phyloP scores from a whole-genome alignment of 2,797 vertebrate species.

The Vireo griseus region DNA sequence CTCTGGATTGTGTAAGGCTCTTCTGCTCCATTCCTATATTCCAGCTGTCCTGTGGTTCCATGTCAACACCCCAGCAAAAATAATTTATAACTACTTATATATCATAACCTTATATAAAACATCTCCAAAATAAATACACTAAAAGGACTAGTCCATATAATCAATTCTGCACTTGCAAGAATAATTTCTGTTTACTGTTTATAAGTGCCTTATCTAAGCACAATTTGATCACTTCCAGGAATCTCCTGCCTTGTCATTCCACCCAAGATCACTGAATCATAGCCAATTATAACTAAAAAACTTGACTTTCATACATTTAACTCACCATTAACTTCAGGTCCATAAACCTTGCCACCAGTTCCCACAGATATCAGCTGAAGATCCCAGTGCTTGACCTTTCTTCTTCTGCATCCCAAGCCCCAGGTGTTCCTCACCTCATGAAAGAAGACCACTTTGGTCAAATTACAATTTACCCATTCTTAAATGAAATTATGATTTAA shows the following conservation, averaged over 20 bases:
- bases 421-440: fast-evolving
- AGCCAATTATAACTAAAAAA: not conserved
- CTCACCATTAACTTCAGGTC: not conserved
- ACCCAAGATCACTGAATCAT: not conserved
- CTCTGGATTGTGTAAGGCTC: not conserved
- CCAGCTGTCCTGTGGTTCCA: not conserved
- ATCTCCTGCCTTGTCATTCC: not conserved
- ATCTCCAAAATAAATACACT: not conserved
- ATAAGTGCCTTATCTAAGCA: not conserved
- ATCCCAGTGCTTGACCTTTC: not conserved
- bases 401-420: not conserved
- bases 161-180: not conserved
- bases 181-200: not conserved
- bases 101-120: not conserved
- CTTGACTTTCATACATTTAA: not conserved
- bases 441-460: not conserved
- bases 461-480: not conserved
- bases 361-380: not conserved
- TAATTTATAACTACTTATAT: not conserved
- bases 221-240: not conserved
- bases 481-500: not conserved
- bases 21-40: not conserved
- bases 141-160: not conserved
- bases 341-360: not conserved
- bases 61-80: not conserved